Percentiles rank a stretch among this genome's conserved stretches.
These are phyloP conservation scores for Semnornis frantzii DNA, from an alignment of 2,113 vertebrate species.

Conservation along the genomic window DNA sequence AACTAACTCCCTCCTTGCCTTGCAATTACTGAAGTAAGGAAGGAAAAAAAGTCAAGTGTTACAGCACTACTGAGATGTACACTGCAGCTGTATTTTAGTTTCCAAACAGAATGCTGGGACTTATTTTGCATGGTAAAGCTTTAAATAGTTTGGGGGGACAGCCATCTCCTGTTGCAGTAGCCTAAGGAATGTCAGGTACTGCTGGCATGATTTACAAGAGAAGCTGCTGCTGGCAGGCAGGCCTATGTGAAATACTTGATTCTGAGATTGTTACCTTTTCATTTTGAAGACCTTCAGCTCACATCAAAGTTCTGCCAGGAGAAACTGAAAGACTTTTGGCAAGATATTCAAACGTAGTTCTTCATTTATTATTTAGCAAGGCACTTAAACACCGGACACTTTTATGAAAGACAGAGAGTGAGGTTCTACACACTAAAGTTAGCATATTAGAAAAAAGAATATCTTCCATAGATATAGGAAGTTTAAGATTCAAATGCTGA, in stretches of 20 bases:
- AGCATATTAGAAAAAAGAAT: not conserved
- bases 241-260: not conserved
- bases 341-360: not conserved
- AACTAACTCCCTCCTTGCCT: not conserved
- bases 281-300: not conserved
- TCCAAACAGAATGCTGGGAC: not conserved
- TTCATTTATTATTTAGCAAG: conserved; percentile 9
- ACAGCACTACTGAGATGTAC: not conserved
- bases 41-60: not conserved
- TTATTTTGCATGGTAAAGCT: not conserved
- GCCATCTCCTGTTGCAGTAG: not conserved
- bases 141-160: not conserved
- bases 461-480: not conserved
- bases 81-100: not conserved
- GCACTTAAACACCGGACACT: not conserved
- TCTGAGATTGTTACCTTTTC: not conserved
- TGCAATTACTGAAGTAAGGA: not conserved
- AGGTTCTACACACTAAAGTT: not conserved
- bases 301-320: not conserved
- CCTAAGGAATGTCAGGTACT: not conserved
- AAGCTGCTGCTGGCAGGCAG: not conserved
- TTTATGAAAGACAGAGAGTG: not conserved
- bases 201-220: not conserved
- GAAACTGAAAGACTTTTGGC: not conserved
- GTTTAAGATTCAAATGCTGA: not conserved